Evolutionary conservation across 2,888 invertebrate genomes (phyloP).

Genomic region (Anthrax anthrax): DNA sequence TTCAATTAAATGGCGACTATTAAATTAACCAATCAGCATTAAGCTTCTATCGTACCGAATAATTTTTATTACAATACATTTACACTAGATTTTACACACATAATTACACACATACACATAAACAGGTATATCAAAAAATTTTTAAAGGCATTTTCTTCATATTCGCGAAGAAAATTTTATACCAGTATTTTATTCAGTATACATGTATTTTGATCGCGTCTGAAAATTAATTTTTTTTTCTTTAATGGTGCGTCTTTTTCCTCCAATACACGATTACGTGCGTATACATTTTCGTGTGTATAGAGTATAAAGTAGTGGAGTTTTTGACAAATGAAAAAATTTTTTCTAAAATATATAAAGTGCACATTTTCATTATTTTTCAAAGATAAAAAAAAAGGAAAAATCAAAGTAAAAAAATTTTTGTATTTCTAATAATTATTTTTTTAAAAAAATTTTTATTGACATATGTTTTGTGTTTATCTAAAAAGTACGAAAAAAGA

Average conservation of each 20-base stretch:
- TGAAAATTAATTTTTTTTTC: no score
- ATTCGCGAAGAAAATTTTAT: no score
- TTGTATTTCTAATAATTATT: no score
- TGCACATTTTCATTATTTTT: neutral
- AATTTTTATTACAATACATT: no score
- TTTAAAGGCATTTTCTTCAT: neutral
- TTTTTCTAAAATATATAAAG: neutral
- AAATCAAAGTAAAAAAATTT: no score
- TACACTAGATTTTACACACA: no score
- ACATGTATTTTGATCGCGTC: neutral
- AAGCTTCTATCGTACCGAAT: conserved; percentile 43
- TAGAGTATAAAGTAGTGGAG: neutral
- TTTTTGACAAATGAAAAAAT: neutral
- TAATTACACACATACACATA: no score
- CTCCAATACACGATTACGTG: no score
- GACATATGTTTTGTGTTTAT: neutral
- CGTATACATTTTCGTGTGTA: no score
- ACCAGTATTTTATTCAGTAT: no score
- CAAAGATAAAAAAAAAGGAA: neutral
- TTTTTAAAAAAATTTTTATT: neutral
- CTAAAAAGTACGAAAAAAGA: neutral
- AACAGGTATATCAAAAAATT: no score
- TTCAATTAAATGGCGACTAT: conserved; percentile 45
- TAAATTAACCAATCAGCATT: conserved; percentile 53
- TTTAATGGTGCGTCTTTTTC: neutral